Base-by-base conservation (phyloP, 2,113 vertebrate genomes). In the Baryphthengus martii region DNA sequence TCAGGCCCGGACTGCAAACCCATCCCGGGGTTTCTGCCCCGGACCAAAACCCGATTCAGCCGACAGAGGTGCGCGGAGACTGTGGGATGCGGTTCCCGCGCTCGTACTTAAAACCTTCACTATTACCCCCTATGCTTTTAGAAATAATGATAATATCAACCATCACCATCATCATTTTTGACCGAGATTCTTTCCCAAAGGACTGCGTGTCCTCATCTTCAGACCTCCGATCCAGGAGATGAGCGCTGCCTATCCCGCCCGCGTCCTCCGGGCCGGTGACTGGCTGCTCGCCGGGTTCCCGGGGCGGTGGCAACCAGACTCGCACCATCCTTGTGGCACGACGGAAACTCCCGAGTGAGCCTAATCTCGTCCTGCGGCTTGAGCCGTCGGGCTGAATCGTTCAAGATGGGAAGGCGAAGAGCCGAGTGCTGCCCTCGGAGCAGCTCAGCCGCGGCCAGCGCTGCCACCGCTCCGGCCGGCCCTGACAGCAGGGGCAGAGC, bases 61-160 rank as follows among this genome's bases (percentile, higher is more conserved):
- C 1, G 24, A 14, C 0, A 20, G 35, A 50, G 44, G 9, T 19
- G 77, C 28, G 33, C 26, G 5, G 35, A 9, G 53, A 31, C 31
- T 33, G 80, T 10, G 26, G 42, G 17, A 15, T 16, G 70, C 6
- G 0, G 19, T 39, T 63, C 7, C 37, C 14, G 6, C 5, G 3
- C 55, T 29, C 9, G 4, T 33, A 18, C 10, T 53, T 15, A 17
- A 25, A 25, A 16, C 1, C 28, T 37, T 39, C 52, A 3, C 50
- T 3, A 3, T 18, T 37, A 53, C 8, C 39, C 18, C 39, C 1
- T 9, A 23, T 3, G 12, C 9, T 53, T 58, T 53, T 28, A 40
- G 25, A 11, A 65, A 31, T 39, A 28, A 39, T 26, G 17, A 28
- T 39, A 28, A 39, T 40, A 9, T 7, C 40, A 11, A 25, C 25